Evolutionary conservation across 1,140 invertebrate species (phyloP).

Genomic region (Brachystomella parvula): DNA sequence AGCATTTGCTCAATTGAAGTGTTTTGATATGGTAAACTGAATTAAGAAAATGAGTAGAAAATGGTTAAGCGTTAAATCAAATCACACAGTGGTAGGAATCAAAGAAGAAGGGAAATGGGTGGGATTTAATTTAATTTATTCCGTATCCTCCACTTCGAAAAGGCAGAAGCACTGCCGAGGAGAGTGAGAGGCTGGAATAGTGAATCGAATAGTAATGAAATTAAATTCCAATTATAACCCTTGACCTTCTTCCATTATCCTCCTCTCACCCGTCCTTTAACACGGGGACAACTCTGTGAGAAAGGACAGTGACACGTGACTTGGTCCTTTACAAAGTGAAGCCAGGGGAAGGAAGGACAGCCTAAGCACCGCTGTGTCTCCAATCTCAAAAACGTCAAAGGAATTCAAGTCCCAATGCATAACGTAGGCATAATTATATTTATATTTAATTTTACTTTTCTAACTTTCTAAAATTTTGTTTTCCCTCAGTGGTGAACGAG

Average conservation of each 20-base stretch:
- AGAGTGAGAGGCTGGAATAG: slow-evolving; percentile 1
- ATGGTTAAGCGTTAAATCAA: slow-evolving; percentile 8
- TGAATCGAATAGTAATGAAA: slow-evolving; percentile 34
- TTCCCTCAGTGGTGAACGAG: not conserved
- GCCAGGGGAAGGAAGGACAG: not conserved
- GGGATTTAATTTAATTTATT: not conserved
- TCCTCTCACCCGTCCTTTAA: not conserved
- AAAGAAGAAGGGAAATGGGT: not conserved
- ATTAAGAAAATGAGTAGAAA: not conserved
- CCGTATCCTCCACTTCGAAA: not conserved
- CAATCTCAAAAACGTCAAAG: not conserved
- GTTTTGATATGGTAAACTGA: too few species aligned
- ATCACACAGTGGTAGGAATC: slow-evolving; percentile 3
- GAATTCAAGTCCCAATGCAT: not conserved
- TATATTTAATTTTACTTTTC: slow-evolving; percentile 12
- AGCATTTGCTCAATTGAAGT: too few species aligned
- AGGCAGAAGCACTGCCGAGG: not conserved
- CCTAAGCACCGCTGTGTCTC: not conserved
- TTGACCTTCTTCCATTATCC: slow-evolving; percentile 19
- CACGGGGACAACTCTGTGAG: not conserved
- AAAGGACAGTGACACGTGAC: not conserved
- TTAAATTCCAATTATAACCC: slow-evolving; percentile 33
- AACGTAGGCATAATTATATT: slow-evolving; percentile 5
- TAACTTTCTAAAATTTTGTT: not conserved
- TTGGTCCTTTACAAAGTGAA: not conserved